A percentile compares a stretch with the other conserved stretches of the same genome.
Evolutionary conservation across 1,140 invertebrate genomes (phyloP).

Genomic region (Hycleus cichorii): DNA sequence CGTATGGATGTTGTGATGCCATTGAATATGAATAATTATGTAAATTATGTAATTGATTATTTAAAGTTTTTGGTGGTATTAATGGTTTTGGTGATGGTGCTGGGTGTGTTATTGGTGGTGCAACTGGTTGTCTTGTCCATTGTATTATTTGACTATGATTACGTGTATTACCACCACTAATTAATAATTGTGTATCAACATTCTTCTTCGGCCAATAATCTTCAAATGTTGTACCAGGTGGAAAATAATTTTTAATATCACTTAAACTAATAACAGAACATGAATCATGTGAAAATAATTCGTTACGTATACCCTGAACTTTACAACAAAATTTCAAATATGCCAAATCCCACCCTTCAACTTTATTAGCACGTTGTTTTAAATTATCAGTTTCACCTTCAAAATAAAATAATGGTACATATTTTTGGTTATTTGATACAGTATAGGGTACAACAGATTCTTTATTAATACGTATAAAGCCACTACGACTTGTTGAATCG

Average conservation of each 20-base stretch:
- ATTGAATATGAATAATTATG: constrained; percentile 29
- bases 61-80: constrained; percentile 44
- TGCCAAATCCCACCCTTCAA: constrained; percentile 84
- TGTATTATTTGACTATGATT: constrained; percentile 49
- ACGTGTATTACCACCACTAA: constrained; percentile 42
- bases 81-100: constrained; percentile 45
- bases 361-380: constrained; percentile 72
- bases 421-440: constrained; percentile 71
- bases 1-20: constrained; percentile 25
- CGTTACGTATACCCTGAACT: constrained; percentile 84
- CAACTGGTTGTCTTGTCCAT: constrained; percentile 53
- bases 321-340: constrained; percentile 93
- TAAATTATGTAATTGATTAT: constrained; percentile 30
- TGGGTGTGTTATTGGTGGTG: constrained; percentile 39
- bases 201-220: constrained; percentile 87
- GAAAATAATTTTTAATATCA: constrained; percentile 86
- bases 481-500: constrained; percentile 72
- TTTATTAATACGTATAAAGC: constrained; percentile 89
- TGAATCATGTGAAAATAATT: constrained; percentile 81
- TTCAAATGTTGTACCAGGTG: constrained; percentile 78
- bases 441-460: constrained; percentile 92
- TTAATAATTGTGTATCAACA: constrained; percentile 63
- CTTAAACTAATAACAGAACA: constrained; percentile 82
- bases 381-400: constrained; percentile 87
- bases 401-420: constrained; percentile 90